phyloP scores from a whole-genome alignment of 1,140 invertebrate genomes.

The Cydia amplana region DNA sequence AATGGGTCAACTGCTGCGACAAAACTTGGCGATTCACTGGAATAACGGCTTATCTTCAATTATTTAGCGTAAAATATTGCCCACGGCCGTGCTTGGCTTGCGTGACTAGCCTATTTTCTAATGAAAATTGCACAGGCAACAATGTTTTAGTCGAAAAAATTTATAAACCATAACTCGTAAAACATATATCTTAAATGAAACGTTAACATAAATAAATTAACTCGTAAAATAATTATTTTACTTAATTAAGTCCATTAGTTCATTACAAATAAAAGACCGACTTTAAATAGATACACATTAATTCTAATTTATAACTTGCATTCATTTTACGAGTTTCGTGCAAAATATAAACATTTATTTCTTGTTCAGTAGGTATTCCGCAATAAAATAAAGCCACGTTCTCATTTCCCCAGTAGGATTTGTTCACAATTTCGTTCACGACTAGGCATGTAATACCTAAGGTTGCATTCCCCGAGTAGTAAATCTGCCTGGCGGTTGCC shows the following conservation, averaged over 20 bases:
- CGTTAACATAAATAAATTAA: neutral
- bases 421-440: conserved; percentile 50
- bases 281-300: neutral
- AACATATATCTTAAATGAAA: neutral
- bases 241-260: neutral
- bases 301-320: conserved; percentile 25
- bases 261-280: conserved; percentile 1
- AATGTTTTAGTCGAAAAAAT: neutral
- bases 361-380: conserved; percentile 37
- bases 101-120: conserved; percentile 4
- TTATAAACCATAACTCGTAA: too few relatives aligned
- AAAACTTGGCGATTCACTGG: conserved; percentile 36
- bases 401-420: conserved; percentile 46
- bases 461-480: conserved; percentile 44
- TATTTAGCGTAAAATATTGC: conserved; percentile 12
- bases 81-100: neutral
- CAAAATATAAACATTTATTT: conserved; percentile 44
- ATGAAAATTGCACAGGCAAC: neutral
- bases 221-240: neutral
- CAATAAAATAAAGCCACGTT: conserved; percentile 45
- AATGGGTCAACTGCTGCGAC: conserved; percentile 49
- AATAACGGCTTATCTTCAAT: conserved; percentile 10
- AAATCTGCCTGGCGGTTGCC: conserved; percentile 40
- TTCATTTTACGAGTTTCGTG: conserved; percentile 38
- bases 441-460: conserved; percentile 30